Base-by-base conservation (phyloP, 2,888 invertebrate genomes). In the Embidobia sp. region DNA sequence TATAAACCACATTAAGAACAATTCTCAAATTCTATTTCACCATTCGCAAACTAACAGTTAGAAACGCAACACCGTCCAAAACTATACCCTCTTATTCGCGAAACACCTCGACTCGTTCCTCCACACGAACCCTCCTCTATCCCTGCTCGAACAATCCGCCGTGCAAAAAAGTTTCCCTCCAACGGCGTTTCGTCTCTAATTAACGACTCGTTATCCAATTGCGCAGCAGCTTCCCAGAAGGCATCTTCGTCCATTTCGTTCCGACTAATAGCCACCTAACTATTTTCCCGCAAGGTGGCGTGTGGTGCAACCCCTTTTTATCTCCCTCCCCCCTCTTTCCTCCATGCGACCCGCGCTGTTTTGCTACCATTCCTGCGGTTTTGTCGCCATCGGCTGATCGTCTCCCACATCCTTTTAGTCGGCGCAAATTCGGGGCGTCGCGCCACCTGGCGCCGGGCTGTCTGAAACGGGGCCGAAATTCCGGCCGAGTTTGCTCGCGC, bases 171-270 rank as follows among this genome's bases (percentile, higher is more conserved):
- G n/a, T n/a, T n/a, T n/a, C n/a, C n/a, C n/a, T n/a, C n/a, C n/a
- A n/a, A n/a, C n/a, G n/a, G n/a, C n/a, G n/a, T 53, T 59, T 64
- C 46, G 49, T 51, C 51, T 69, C 51, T 72, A 67, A 77, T 77
- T 67, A 73, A 63, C 57, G 73, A 63, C 63, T 73, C 63, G 67
- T 73, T 73, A 67, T 64, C 73, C 73, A 73, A 73, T 59, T 59
- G 33, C 42, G 48, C 42, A 40, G 48, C 42, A 40, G 46, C 66
- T 76, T 76, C 70, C 51, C 57, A 78, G 79, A 78, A 77, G 46
- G 31, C 51, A 55, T 55, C 55, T 63, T 29, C 48, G 59, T 44
- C 49, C 26, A 26, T 53, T 70, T 63, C 35, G 19, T 16, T 61
- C 22, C 57, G 29, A 4, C 51, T 73, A 42, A 59, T 70, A 48